Conservation (phyloP, 2,797 vertebrate species). For the Sus cebifrons region DNA sequence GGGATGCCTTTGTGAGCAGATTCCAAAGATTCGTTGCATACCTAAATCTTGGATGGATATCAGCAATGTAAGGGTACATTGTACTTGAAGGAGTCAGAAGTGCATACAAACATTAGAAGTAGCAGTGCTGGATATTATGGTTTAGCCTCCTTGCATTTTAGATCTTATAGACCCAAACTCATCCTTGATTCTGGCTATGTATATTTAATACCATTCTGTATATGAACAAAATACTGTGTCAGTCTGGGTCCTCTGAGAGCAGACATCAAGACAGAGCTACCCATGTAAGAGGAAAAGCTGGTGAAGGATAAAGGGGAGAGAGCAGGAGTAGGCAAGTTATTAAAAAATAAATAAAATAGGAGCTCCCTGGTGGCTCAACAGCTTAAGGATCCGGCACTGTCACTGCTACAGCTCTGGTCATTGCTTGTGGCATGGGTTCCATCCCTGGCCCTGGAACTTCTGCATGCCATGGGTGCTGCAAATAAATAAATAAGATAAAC, state of each 20-base stretch:
- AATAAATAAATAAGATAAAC: no score
- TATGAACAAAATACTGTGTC: background rate
- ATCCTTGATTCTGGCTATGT: background rate
- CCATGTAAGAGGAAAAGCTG: background rate
- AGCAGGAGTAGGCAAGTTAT: background rate
- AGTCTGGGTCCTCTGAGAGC: constrained; percentile 21
- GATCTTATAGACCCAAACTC: background rate
- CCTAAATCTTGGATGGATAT: constrained; percentile 2
- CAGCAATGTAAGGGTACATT: background rate
- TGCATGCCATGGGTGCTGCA: no score
- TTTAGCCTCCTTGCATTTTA: constrained; percentile 11
- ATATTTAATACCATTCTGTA: background rate
- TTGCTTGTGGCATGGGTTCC: no score
- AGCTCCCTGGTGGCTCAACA: no score
- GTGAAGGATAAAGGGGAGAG: background rate
- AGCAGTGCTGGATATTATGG: background rate
- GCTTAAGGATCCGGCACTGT: no score
- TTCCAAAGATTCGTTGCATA: background rate
- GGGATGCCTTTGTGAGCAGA: constrained; percentile 8
- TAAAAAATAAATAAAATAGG: background rate
- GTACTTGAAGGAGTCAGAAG: constrained; percentile 13
- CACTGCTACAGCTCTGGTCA: no score
- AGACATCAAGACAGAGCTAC: background rate
- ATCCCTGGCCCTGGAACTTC: no score
- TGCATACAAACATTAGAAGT: background rate